These are phyloP conservation scores for Xerus inauris DNA, from an alignment of 2,113 vertebrate species.

Conservation along the genomic window DNA sequence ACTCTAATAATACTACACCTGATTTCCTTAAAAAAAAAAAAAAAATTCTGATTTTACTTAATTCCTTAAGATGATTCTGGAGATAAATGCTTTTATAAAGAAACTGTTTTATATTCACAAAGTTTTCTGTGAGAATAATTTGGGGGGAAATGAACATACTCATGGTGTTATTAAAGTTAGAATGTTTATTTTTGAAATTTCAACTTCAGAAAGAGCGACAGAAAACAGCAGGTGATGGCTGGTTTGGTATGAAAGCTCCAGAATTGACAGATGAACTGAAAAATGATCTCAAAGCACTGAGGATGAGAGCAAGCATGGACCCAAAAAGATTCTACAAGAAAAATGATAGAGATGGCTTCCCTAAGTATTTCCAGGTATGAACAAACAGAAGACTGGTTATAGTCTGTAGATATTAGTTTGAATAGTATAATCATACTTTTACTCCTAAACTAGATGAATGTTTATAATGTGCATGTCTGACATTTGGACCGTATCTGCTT, in stretches of 20 bases:
- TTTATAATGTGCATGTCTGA: background rate
- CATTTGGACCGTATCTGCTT: background rate
- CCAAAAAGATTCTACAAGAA: constrained; percentile 99
- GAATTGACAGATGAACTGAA: constrained; percentile 94
- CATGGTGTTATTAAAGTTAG: background rate
- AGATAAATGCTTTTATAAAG: constrained; percentile 28
- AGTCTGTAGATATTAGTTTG: constrained; percentile 22
- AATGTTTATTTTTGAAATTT: constrained; percentile 58
- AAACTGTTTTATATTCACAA: constrained; percentile 50
- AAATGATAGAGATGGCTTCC: constrained; percentile 95
- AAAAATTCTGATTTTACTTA: background rate
- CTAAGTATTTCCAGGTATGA: constrained; percentile 97
- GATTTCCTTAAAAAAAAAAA: background rate
- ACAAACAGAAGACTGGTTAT: background rate
- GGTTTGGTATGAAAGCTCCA: constrained; percentile 99
- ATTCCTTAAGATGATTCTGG: constrained; percentile 26
- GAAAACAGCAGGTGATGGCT: constrained; percentile 93
- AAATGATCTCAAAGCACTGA: constrained; percentile 93
- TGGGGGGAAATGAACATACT: background rate
- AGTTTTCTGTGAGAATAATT: constrained; percentile 40
- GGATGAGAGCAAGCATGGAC: constrained; percentile 95
- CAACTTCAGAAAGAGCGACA: constrained; percentile 90
- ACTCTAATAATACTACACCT: background rate
- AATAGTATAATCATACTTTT: background rate
- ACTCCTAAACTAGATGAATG: background rate